Evolutionary conservation across 2,888 invertebrate species (phyloP).

Genomic region (Drosophila flavopinicola): DNA sequence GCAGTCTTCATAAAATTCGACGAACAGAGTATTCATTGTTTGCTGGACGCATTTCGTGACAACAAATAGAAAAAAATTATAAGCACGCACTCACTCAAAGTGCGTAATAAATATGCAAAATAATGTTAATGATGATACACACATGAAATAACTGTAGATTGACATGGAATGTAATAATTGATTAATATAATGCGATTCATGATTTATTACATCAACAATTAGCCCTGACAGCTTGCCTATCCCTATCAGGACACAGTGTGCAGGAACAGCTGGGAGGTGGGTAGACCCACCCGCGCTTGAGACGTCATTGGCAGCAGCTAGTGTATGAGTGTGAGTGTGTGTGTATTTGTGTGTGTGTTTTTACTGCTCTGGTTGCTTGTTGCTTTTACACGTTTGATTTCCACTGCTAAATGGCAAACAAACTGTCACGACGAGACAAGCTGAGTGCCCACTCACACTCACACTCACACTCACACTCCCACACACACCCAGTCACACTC

Average conservation of each 20-base stretch:
- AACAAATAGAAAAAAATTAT: too few relatives aligned
- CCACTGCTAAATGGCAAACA: slow-evolving; percentile 73
- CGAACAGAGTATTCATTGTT: too few relatives aligned
- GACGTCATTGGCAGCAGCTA: slow-evolving; percentile 34
- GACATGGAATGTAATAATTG: slow-evolving; percentile 4
- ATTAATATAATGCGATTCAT: slow-evolving; percentile 1
- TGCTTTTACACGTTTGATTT: slow-evolving; percentile 73
- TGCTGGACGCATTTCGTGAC: too few relatives aligned
- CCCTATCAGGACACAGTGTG: too few relatives aligned
- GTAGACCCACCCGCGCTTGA: slow-evolving; percentile 6
- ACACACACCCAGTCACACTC: background rate
- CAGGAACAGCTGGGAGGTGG: background rate
- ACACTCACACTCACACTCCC: slow-evolving; percentile 2
- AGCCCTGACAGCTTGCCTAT: background rate
- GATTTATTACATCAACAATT: slow-evolving; percentile 1
- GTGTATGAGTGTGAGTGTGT: background rate
- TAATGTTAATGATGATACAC: background rate
- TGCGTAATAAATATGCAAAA: background rate
- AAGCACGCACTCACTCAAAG: background rate
- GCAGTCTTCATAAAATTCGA: too few relatives aligned
- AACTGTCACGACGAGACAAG: slow-evolving; percentile 64
- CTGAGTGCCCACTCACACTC: slow-evolving; percentile 56
- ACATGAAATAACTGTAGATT: background rate
- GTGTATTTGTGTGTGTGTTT: slow-evolving; percentile 19
- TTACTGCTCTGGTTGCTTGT: slow-evolving; percentile 64